A percentile compares a stretch with the other conserved stretches of the same genome.
Evolutionary conservation across 2,113 vertebrate genomes (phyloP).

Genomic region (Speoplatyrhinus poulsoni): DNA sequence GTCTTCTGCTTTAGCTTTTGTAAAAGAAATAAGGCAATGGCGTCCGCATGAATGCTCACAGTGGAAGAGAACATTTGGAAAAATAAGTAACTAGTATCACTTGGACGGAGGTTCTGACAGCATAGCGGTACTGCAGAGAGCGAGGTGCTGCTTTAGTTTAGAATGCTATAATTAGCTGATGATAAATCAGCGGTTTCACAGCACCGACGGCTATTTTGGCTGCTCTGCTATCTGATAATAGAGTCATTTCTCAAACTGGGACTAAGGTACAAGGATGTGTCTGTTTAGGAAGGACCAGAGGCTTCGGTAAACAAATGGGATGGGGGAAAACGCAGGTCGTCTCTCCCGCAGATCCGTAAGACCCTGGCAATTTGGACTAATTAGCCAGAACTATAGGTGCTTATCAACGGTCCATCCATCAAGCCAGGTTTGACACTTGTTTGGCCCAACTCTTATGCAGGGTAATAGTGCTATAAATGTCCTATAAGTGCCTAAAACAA

Average conservation of each 20-base stretch:
- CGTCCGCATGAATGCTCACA: not conserved
- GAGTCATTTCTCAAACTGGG: slow-evolving; percentile 50
- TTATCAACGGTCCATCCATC: too few species aligned
- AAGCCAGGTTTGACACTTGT: too few species aligned
- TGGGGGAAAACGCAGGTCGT: not conserved
- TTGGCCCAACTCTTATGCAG: too few species aligned
- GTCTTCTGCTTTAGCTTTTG: too few species aligned
- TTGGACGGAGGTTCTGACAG: not conserved
- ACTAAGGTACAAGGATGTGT: slow-evolving; percentile 32
- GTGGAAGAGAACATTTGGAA: not conserved
- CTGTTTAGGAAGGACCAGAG: slow-evolving; percentile 50
- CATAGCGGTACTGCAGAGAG: not conserved
- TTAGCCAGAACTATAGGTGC: too few species aligned
- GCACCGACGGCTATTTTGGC: slow-evolving; percentile 48
- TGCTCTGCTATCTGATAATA: slow-evolving; percentile 45
- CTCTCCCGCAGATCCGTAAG: not conserved
- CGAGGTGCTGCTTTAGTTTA: slow-evolving; percentile 7
- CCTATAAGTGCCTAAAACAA: too few species aligned
- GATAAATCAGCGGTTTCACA: slow-evolving; percentile 44
- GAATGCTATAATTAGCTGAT: slow-evolving; percentile 45
- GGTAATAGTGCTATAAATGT: too few species aligned
- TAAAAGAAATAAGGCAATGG: too few species aligned
- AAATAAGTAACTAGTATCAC: not conserved
- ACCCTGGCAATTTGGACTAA: not conserved
- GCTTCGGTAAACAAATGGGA: slow-evolving; percentile 42